Evolutionary conservation across 1,140 invertebrate species (phyloP).

Genomic region (Euglossa dilemma): DNA sequence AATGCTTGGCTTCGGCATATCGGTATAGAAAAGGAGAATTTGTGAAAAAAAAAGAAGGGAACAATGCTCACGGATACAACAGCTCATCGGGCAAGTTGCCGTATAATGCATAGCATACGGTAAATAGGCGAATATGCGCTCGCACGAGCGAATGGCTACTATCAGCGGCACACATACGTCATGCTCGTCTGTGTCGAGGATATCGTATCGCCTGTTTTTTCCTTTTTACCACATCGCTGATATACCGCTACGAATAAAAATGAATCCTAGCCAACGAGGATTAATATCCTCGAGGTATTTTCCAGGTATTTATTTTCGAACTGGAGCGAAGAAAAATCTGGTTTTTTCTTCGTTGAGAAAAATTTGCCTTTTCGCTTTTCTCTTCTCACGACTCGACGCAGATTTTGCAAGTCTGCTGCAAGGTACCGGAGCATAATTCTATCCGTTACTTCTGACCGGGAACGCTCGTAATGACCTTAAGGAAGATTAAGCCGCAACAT

Average conservation of each 20-base stretch:
- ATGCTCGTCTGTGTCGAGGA: no score
- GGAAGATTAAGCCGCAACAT: constrained; percentile 51
- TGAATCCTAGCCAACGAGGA: not conserved
- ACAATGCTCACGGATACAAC: constrained; percentile 2
- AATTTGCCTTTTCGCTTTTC: not conserved
- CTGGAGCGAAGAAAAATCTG: not conserved
- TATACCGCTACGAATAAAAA: not conserved
- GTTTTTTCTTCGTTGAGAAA: not conserved
- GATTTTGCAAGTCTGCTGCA: not conserved
- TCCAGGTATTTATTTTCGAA: not conserved
- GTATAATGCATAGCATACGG: constrained; percentile 13
- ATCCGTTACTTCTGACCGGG: not conserved
- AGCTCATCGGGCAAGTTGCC: not conserved
- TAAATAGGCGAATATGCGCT: constrained; percentile 29
- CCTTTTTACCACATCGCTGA: accelerated
- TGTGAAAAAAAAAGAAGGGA: not conserved
- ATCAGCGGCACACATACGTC: not conserved
- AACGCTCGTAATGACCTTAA: constrained; percentile 58
- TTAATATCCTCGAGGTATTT: not conserved
- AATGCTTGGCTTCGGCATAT: not conserved
- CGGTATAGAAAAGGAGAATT: not conserved
- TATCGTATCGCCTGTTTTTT: not conserved
- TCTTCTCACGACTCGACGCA: not conserved
- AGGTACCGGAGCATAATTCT: not conserved
- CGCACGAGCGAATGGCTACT: not conserved